A percentile compares a stretch with the other conserved stretches of the same genome.
Conservation (phyloP, 2,113 vertebrate species). For the Melanotaenia duboulayi region DNA sequence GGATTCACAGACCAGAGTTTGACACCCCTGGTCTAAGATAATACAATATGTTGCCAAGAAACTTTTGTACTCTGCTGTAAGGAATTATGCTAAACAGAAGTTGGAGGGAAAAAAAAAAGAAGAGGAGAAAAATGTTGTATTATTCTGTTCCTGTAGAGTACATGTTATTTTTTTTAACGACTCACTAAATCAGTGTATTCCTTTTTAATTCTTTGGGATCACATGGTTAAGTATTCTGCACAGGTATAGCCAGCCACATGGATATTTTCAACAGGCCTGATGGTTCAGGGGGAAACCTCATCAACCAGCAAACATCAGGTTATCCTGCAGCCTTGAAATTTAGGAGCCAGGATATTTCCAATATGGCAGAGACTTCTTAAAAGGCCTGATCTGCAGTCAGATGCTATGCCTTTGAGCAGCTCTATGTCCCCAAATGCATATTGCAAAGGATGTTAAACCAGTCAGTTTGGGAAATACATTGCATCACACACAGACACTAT, state of each 20-base stretch:
- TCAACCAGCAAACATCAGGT: conserved; percentile 42
- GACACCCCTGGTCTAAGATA: no score
- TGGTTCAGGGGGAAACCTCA: conserved; percentile 36
- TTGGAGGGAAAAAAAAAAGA: not conserved
- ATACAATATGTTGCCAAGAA: no score
- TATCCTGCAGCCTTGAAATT: conserved; percentile 27
- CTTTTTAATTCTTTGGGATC: not conserved
- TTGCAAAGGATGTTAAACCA: not conserved
- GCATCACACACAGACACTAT: not conserved
- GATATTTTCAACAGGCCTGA: not conserved
- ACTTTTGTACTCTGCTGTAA: no score
- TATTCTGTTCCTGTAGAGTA: no score
- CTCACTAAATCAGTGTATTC: not conserved
- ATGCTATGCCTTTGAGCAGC: conserved; percentile 84
- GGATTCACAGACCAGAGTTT: no score
- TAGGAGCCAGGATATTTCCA: conserved; percentile 8
- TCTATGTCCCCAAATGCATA: not conserved
- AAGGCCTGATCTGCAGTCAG: conserved; percentile 85
- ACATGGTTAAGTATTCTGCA: conserved; percentile 27
- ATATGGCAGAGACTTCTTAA: conserved; percentile 56
- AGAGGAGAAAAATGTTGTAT: not conserved
- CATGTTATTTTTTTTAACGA: no score
- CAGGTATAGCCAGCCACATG: conserved; percentile 25
- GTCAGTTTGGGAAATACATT: not conserved
- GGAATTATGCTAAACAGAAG: no score